Conservation (phyloP, 2,797 vertebrate species). For the Erpetoichthys calabaricus region DNA sequence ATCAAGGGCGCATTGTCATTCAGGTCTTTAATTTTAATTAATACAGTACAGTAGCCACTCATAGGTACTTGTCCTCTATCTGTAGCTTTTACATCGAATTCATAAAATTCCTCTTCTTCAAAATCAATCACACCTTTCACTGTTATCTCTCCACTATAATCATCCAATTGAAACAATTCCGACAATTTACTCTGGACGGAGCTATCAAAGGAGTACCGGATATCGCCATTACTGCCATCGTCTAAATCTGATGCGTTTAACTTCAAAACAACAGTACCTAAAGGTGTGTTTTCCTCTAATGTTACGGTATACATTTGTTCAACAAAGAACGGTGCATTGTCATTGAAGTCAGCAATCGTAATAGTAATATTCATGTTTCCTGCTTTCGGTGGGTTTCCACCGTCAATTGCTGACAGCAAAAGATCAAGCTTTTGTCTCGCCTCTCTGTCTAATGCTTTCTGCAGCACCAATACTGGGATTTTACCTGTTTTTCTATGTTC, state of each 20-base stretch:
- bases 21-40: constrained; percentile 34
- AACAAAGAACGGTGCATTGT: constrained; percentile 26
- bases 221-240: constrained; percentile 15
- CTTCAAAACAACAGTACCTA: constrained; percentile 12
- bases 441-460: constrained; percentile 55
- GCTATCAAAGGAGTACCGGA: constrained; percentile 11
- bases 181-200: constrained; percentile 16
- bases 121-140: constrained; percentile 35
- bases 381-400: constrained; percentile 43
- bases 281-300: constrained; percentile 15
- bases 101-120: constrained; percentile 24
- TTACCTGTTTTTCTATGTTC: constrained; percentile 30
- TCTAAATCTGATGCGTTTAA: constrained; percentile 21
- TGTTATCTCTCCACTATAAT: constrained; percentile 27
- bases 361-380: constrained; percentile 25
- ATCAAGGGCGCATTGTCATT: constrained; percentile 39
- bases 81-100: constrained; percentile 32
- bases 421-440: constrained; percentile 33
- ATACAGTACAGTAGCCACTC: constrained; percentile 24
- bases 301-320: constrained; percentile 20
- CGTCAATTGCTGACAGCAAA: constrained; percentile 48
- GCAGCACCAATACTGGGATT: constrained; percentile 41
- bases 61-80: constrained; percentile 37
- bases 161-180: constrained; percentile 18
- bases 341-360: constrained; percentile 25